Percentiles rank a stretch among this genome's conserved stretches.
Evolutionary conservation across 2,797 vertebrate genomes (phyloP).

Genomic region (Pelobates cultripes): DNA sequence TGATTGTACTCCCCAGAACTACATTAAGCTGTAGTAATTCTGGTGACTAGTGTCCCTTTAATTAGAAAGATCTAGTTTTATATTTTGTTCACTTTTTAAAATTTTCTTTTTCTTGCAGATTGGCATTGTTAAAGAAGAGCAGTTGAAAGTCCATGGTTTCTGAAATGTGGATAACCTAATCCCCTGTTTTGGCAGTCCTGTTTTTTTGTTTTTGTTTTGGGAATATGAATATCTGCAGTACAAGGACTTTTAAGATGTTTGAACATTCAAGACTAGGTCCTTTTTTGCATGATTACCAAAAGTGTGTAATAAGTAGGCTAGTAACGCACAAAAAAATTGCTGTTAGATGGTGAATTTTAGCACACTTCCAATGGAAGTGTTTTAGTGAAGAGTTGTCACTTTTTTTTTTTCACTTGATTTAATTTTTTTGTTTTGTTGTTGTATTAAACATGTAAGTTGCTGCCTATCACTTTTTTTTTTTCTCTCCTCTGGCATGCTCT

Average conservation of each 20-base stretch:
- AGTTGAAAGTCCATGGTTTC: constrained; percentile 84
- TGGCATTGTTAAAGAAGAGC: constrained; percentile 83
- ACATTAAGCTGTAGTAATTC: too few relatives aligned
- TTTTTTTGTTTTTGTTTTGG: constrained; percentile 67
- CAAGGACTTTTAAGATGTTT: constrained; percentile 72
- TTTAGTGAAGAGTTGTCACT: constrained; percentile 67
- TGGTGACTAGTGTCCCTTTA: too few relatives aligned
- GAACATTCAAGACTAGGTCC: constrained; percentile 63
- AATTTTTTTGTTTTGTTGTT: constrained; percentile 66
- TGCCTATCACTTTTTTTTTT: constrained; percentile 63
- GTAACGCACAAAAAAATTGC: constrained; percentile 75
- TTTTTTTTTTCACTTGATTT: constrained; percentile 65
- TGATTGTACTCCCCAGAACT: too few relatives aligned
- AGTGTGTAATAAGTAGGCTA: constrained; percentile 67
- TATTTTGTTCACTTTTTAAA: too few relatives aligned
- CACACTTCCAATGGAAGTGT: constrained; percentile 82
- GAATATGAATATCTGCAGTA: constrained; percentile 73
- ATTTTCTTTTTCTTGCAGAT: constrained; percentile 65
- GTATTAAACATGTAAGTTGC: constrained; percentile 73
- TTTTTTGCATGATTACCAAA: constrained; percentile 69
- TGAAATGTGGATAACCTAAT: constrained; percentile 64
- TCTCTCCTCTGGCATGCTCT: too few relatives aligned
- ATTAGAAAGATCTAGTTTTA: too few relatives aligned
- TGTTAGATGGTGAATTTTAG: constrained; percentile 73
- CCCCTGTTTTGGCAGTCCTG: constrained; percentile 58